Percentiles rank a stretch among this genome's conserved stretches.
Evolutionary conservation across 1,140 invertebrate genomes (phyloP).

Genomic region (Ptiloglossa arizonensis): DNA sequence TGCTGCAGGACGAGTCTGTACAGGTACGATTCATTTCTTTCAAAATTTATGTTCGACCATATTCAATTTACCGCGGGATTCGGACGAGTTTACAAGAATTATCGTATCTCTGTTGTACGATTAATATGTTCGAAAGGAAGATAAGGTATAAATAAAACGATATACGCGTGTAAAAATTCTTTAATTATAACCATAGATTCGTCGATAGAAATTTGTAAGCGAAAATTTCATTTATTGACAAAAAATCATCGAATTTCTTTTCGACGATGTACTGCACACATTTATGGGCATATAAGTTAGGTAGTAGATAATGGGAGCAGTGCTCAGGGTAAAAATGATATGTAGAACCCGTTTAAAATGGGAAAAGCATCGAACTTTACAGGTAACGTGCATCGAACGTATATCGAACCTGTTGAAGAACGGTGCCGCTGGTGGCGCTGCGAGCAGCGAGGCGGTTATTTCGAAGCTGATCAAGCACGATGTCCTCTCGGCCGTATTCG

Average conservation of each 20-base stretch:
- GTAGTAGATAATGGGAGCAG: no score
- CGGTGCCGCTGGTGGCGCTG: not conserved
- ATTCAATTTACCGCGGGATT: not conserved
- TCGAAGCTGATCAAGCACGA: slow-evolving; percentile 53
- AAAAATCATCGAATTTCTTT: no score
- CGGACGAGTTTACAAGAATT: no score
- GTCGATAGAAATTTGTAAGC: no score
- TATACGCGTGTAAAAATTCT: no score
- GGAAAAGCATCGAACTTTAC: not conserved
- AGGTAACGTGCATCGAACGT: slow-evolving; percentile 29
- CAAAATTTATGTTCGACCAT: not conserved
- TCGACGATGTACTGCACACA: not conserved
- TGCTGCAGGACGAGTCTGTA: slow-evolving; percentile 29
- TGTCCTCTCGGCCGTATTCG: slow-evolving; percentile 45
- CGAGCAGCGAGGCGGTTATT: not conserved
- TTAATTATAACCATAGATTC: no score
- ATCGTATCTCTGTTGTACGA: no score
- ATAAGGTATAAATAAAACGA: no score
- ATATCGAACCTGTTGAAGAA: slow-evolving; percentile 15
- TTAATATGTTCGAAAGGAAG: not conserved
- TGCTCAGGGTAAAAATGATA: not conserved
- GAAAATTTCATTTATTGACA: no score
- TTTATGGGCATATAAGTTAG: not conserved
- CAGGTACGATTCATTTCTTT: slow-evolving; percentile 36
- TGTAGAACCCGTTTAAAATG: not conserved